These are phyloP conservation scores for Hanleya hanleyi DNA, from an alignment of 2,888 invertebrate species.

Conservation along the genomic window DNA sequence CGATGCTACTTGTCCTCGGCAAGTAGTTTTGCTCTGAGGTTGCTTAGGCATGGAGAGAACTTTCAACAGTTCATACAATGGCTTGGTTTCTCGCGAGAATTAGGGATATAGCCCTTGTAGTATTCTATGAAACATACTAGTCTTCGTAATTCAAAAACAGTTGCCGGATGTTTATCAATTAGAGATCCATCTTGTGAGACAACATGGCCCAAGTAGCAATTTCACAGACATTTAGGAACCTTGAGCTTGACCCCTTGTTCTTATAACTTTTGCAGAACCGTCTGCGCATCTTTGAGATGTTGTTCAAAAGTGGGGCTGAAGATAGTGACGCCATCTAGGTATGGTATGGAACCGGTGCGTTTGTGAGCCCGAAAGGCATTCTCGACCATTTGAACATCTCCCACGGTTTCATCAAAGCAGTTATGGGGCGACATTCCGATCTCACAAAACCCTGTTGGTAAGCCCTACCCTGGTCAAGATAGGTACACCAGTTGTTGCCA, in stretches of 20 bases:
- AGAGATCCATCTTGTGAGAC: constrained; percentile 11
- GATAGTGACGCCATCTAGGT: no score
- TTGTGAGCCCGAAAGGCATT: constrained; percentile 33
- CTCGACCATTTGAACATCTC: constrained; percentile 32
- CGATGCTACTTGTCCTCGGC: not conserved
- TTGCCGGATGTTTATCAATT: not conserved
- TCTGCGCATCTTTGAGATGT: no score
- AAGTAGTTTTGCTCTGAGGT: no score
- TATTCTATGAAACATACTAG: constrained; percentile 10
- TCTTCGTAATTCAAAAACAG: not conserved
- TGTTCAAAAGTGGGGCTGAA: no score
- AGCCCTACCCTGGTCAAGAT: constrained; percentile 25
- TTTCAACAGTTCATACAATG: constrained; percentile 10
- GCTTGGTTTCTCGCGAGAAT: constrained; percentile 8
- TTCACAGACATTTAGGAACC: not conserved
- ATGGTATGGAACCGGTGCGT: constrained; percentile 21
- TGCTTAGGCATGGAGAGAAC: not conserved
- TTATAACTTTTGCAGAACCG: constrained; percentile 6
- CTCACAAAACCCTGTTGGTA: constrained; percentile 31
- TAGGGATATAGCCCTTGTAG: not conserved
- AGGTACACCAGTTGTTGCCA: no score
- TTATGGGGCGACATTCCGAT: constrained; percentile 17
- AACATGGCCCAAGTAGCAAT: not conserved
- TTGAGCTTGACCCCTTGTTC: not conserved
- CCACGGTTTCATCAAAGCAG: constrained; percentile 11